These are phyloP conservation scores for Sebastes goodei DNA, from an alignment of 2,797 vertebrate species.

Conservation along the genomic window DNA sequence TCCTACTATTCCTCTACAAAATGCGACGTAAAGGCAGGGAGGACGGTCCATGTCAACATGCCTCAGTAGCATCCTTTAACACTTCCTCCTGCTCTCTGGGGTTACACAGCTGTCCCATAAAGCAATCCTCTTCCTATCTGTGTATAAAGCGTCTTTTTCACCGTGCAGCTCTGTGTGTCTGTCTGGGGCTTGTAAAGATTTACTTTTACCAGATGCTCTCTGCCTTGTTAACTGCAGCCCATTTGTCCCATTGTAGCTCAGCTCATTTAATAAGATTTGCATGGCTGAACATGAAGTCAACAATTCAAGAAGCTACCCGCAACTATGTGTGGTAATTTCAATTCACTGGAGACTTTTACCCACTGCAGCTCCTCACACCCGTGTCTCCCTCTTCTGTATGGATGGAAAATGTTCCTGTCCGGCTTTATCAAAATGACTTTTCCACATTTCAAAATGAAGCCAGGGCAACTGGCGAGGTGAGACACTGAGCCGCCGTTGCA, in stretches of 20 bases:
- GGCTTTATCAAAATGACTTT: slow-evolving; percentile 3
- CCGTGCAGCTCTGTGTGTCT: slow-evolving; percentile 15
- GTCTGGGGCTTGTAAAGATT: slow-evolving; percentile 59
- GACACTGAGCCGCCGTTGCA: neutral
- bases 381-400: neutral
- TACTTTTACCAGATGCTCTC: slow-evolving; percentile 68
- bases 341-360: slow-evolving; percentile 7
- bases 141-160: slow-evolving; percentile 31
- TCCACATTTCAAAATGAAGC: neutral
- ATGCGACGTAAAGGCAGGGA: neutral
- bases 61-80: slow-evolving; percentile 54
- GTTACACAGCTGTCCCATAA: slow-evolving; percentile 70
- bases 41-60: neutral
- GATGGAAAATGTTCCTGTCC: neutral
- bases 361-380: slow-evolving; percentile 1
- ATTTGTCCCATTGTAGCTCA: slow-evolving; percentile 57
- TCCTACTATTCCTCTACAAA: neutral
- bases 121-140: slow-evolving; percentile 52
- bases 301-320: slow-evolving; percentile 43
- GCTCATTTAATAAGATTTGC: slow-evolving; percentile 62
- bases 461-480: neutral
- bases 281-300: slow-evolving; percentile 65
- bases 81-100: slow-evolving; percentile 37
- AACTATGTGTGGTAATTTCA: slow-evolving; percentile 17
- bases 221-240: slow-evolving; percentile 62